phyloP scores from a whole-genome alignment of 2,797 vertebrate genomes.

The Siniperca obscura region DNA sequence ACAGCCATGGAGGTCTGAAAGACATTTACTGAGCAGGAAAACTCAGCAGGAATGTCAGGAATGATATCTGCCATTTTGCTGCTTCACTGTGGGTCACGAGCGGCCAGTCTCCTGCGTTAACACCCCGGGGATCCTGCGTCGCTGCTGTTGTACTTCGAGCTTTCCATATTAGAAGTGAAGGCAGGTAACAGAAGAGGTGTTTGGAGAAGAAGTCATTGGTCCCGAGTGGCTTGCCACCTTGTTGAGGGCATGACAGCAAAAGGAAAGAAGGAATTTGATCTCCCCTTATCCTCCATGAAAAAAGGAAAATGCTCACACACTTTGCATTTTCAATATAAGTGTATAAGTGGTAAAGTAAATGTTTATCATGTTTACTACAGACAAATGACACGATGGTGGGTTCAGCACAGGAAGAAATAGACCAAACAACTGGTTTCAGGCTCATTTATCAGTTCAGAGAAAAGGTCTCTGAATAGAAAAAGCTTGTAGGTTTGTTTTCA shows the following conservation, averaged over 20 bases:
- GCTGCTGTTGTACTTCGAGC: background rate
- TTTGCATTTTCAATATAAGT: background rate
- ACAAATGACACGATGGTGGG: background rate
- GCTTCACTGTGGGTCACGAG: background rate
- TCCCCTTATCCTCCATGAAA: background rate
- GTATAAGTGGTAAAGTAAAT: background rate
- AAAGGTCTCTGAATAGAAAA: constrained; percentile 1
- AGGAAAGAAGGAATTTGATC: background rate
- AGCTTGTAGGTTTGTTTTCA: constrained; percentile 14
- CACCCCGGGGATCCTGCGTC: background rate
- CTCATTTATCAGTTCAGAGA: constrained; percentile 8
- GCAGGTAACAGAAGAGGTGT: background rate
- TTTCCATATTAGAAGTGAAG: background rate
- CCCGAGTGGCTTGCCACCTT: background rate
- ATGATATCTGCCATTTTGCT: constrained; percentile 32
- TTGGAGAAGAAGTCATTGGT: background rate
- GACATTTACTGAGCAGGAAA: constrained; percentile 12
- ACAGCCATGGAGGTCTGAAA: background rate
- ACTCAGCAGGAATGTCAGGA: constrained; percentile 38
- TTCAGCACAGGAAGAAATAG: background rate
- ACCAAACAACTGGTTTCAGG: background rate
- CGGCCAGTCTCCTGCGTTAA: background rate
- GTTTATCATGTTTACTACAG: background rate
- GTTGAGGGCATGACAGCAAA: background rate
- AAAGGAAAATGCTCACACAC: background rate